These are phyloP conservation scores for Zapornia atra DNA, from an alignment of 2,113 vertebrate genomes.

Conservation along the genomic window DNA sequence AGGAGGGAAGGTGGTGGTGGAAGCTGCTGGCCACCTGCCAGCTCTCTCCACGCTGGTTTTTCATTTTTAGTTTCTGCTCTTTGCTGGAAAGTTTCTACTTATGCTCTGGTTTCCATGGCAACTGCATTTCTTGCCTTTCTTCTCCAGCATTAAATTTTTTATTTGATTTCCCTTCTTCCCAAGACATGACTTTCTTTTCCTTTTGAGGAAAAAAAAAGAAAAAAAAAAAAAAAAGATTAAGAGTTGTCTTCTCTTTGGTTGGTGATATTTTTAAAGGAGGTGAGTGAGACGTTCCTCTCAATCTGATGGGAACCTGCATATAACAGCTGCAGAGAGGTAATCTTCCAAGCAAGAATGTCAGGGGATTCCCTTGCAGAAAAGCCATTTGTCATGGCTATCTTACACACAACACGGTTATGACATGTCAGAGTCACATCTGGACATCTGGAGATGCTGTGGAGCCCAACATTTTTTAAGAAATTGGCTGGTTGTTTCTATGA, in stretches of 20 bases:
- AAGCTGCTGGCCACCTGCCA: slow-evolving; percentile 51
- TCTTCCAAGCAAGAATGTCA: neutral
- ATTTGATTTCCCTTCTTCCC: slow-evolving; percentile 67
- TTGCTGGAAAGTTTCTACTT: slow-evolving; percentile 74
- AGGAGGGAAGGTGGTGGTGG: neutral
- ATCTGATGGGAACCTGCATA: neutral
- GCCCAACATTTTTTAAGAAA: neutral
- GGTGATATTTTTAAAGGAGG: slow-evolving; percentile 16
- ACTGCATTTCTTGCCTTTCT: slow-evolving; percentile 72
- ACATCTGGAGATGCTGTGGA: neutral
- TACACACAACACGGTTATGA: neutral
- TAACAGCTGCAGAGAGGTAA: neutral
- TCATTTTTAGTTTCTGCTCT: slow-evolving; percentile 66
- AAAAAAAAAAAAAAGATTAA: neutral
- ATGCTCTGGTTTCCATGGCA: slow-evolving; percentile 71
- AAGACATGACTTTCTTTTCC: slow-evolving; percentile 31
- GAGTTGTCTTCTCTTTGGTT: neutral
- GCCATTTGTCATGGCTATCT: neutral
- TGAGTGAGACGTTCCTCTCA: neutral
- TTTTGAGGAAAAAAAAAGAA: neutral
- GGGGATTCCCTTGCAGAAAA: slow-evolving; percentile 26
- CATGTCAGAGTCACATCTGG: neutral
- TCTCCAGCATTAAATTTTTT: slow-evolving; percentile 52
- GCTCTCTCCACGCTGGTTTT: slow-evolving; percentile 10
- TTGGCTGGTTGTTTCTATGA: neutral